Percentiles rank a stretch among this genome's conserved stretches.
These are phyloP conservation scores for Actias luna DNA, from an alignment of 2,888 invertebrate species.

Conservation along the genomic window DNA sequence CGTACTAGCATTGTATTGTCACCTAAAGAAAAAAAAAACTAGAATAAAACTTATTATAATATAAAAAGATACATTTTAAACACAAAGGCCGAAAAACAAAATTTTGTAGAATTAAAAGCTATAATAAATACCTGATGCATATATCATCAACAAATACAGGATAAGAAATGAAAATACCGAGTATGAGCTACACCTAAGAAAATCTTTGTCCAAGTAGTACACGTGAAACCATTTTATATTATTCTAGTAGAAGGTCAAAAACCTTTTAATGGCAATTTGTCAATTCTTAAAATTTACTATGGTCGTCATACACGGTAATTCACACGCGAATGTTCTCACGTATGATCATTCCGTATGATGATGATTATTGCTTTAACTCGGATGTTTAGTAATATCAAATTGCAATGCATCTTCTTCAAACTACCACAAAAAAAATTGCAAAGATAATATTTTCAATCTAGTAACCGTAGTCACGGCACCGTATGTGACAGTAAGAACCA, in stretches of 20 bases:
- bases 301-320: slow-evolving; percentile 45
- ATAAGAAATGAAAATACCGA: not conserved
- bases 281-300: slow-evolving; percentile 53
- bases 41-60: too few relatives aligned
- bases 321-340: slow-evolving; percentile 51
- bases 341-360: slow-evolving; percentile 19
- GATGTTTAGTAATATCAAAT: slow-evolving; percentile 28
- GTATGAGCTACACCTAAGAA: not conserved
- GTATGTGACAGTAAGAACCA: too few relatives aligned
- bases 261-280: slow-evolving; percentile 57
- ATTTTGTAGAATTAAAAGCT: not conserved
- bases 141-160: not conserved
- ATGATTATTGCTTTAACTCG: slow-evolving; percentile 15
- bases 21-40: too few relatives aligned
- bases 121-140: not conserved
- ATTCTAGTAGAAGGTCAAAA: slow-evolving; percentile 48
- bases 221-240: slow-evolving; percentile 1
- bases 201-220: not conserved
- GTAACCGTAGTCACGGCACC: too few relatives aligned
- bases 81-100: not conserved
- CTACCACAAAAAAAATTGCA: not conserved
- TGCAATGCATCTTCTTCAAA: slow-evolving; percentile 5
- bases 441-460: too few relatives aligned
- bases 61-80: too few relatives aligned
- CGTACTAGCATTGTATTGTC: too few relatives aligned